Conservation (phyloP, 2,888 invertebrate species). For the Pemphredon lugubris region DNA sequence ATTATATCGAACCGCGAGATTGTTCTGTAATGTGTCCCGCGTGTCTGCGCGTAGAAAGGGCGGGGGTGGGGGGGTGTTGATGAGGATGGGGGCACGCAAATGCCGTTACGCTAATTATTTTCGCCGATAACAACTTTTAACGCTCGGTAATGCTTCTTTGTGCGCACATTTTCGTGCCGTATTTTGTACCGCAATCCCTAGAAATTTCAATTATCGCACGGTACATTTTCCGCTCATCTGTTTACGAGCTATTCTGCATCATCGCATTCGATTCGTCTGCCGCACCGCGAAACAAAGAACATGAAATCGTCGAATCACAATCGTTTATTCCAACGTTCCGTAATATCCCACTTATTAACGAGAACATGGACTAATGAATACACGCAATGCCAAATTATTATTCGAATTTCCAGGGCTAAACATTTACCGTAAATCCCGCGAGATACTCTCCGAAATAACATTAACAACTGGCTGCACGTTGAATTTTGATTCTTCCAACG, state of each 20-base stretch:
- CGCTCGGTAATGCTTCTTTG: not conserved
- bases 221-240: conserved; percentile 14
- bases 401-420: too few relatives aligned
- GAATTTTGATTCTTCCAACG: too few relatives aligned
- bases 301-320: not conserved
- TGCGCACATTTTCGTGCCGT: conserved; percentile 9
- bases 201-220: conserved; percentile 2
- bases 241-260: conserved; percentile 12
- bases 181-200: conserved; percentile 4
- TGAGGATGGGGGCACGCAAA: not conserved
- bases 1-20: not conserved
- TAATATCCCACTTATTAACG: conserved; percentile 19
- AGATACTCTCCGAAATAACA: too few relatives aligned
- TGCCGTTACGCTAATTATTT: conserved; percentile 40
- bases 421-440: too few relatives aligned
- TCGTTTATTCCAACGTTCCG: conserved; percentile 8
- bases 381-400: too few relatives aligned
- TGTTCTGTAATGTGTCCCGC: not conserved
- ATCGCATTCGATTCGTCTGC: not conserved
- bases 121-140: conserved; percentile 16
- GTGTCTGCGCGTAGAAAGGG: not conserved
- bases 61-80: too few relatives aligned
- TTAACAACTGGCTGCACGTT: too few relatives aligned
- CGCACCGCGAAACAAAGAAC: not conserved
- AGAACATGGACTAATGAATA: not conserved